phyloP scores from a whole-genome alignment of 2,113 vertebrate species.

The Xiphorhynchus elegans region DNA sequence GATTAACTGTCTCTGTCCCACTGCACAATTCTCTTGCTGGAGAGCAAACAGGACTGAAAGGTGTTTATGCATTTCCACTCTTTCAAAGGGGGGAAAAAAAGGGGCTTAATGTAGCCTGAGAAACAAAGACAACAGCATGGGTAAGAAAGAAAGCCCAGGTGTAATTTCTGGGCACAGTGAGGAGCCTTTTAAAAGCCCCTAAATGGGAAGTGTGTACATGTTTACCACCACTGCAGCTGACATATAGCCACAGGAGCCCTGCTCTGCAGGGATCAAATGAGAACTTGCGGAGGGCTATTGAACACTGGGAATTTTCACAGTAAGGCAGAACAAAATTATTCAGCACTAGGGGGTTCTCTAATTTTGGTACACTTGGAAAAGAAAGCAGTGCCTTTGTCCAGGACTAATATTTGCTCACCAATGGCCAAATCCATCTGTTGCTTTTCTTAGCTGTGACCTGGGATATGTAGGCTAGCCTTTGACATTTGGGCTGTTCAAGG shows the following conservation, averaged over 20 bases:
- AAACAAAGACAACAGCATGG: constrained; percentile 43
- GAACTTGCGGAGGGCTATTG: constrained; percentile 62
- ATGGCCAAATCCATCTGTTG: neutral
- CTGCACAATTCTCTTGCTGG: neutral
- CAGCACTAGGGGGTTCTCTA: constrained; percentile 48
- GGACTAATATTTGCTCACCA: neutral
- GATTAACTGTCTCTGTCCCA: constrained; percentile 19
- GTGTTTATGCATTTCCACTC: neutral
- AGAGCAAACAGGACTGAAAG: neutral
- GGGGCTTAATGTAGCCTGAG: constrained; percentile 20
- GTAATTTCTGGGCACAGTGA: constrained; percentile 69
- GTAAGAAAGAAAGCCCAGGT: constrained; percentile 63
- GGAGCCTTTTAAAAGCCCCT: constrained; percentile 66
- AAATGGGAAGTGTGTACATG: constrained; percentile 56
- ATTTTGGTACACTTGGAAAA: constrained; percentile 56
- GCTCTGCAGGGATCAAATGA: constrained; percentile 64
- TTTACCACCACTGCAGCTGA: constrained; percentile 64
- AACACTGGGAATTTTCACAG: constrained; percentile 66
- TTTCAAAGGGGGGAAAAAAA: neutral
- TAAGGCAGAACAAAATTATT: constrained; percentile 64
- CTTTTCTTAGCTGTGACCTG: neutral
- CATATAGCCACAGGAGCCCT: constrained; percentile 32
- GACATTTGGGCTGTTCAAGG: neutral
- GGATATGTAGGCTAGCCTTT: neutral
- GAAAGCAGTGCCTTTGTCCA: constrained; percentile 34